Evolutionary conservation across 1,140 invertebrate species (phyloP).

Genomic region (Temnothorax nylanderi): DNA sequence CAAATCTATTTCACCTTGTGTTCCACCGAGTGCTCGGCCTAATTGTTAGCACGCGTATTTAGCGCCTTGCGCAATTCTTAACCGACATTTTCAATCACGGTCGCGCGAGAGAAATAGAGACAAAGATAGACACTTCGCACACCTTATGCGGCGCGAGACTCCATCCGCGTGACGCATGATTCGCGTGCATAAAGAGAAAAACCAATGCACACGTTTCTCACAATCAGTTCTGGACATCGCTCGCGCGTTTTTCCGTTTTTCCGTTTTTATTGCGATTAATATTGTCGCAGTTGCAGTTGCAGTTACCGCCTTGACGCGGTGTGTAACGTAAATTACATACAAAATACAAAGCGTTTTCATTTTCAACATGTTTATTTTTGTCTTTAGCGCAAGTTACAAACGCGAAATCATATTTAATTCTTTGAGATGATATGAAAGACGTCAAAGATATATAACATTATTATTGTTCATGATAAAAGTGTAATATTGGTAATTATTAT

Average conservation of each 20-base stretch:
- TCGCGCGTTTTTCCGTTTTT: constrained; percentile 46
- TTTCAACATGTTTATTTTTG: background rate
- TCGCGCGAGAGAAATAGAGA: background rate
- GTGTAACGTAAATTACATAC: background rate
- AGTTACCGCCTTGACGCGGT: background rate
- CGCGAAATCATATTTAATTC: background rate
- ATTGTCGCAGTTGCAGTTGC: background rate
- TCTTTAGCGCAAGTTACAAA: background rate
- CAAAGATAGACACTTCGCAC: background rate
- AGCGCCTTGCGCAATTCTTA: constrained; percentile 35
- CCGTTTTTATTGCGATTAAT: background rate
- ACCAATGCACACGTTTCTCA: background rate
- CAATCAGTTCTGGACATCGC: constrained; percentile 60
- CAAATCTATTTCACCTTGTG: constrained; percentile 51
- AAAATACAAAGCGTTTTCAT: constrained; percentile 1
- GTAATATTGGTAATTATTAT: background rate
- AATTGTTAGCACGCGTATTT: constrained; percentile 41
- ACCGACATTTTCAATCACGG: background rate
- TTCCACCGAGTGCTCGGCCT: background rate
- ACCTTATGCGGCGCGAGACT: background rate
- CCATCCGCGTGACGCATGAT: constrained; percentile 47
- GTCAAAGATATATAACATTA: background rate
- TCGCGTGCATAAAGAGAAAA: constrained; percentile 39
- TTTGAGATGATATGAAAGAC: background rate
- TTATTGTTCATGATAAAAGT: background rate